A percentile compares a stretch with the other conserved stretches of the same genome.
phyloP scores from a whole-genome alignment of 2,888 invertebrate genomes.

The Spodoptera picta region DNA sequence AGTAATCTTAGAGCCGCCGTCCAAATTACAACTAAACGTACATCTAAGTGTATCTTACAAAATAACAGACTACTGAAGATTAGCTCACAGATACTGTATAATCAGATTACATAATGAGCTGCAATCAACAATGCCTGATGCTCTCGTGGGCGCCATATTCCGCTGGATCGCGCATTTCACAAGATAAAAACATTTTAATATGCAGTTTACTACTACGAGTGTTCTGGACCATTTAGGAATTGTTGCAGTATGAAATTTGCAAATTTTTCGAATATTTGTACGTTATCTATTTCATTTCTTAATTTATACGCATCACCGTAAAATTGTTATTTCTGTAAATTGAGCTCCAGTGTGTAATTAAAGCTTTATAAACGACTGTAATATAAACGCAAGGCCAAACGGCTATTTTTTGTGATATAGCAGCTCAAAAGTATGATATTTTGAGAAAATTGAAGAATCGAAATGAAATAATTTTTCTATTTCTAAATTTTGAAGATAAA shows the following conservation, averaged over 20 bases:
- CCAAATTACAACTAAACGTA: constrained; percentile 49
- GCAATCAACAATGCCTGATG: constrained; percentile 52
- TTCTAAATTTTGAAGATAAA: no score
- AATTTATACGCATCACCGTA: constrained; percentile 16
- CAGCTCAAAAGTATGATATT: no score
- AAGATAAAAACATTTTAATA: constrained; percentile 50
- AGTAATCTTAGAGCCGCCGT: constrained; percentile 39
- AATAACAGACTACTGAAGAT: constrained; percentile 58
- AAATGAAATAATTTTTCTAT: no score
- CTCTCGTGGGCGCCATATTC: constrained; percentile 43
- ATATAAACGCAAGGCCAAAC: no score
- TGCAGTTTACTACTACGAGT: constrained; percentile 39
- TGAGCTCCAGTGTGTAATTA: no score
- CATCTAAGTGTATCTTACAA: constrained; percentile 47
- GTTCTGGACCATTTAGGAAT: constrained; percentile 48
- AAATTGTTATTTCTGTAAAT: constrained; percentile 11
- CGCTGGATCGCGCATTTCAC: constrained; percentile 42
- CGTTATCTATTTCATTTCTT: constrained; percentile 15
- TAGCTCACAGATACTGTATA: constrained; percentile 55
- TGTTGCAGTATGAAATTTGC: constrained; percentile 21
- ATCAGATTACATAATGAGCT: constrained; percentile 58
- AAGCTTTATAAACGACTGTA: no score
- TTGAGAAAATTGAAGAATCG: no score
- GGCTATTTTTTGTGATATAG: no score
- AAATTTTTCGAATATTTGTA: constrained; percentile 15